Conservation (phyloP, 2,797 vertebrate genomes). For the Valencia hispanica region DNA sequence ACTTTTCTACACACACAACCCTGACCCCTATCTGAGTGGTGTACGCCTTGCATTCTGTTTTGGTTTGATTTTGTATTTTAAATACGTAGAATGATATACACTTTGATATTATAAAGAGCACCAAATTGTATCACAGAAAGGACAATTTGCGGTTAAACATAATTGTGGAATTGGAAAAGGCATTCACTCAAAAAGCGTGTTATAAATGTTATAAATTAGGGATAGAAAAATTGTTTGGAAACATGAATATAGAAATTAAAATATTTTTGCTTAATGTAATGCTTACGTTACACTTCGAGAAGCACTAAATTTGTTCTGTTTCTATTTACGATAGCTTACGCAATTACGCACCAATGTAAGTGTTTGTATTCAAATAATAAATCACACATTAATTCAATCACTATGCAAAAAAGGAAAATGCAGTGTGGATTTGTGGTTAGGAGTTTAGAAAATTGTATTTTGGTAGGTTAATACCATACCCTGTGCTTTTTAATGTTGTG, state of each 20-base stretch:
- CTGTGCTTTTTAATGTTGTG: neutral
- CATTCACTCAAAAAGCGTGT: neutral
- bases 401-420: neutral
- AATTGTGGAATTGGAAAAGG: neutral
- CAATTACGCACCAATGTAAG: slow-evolving; percentile 47
- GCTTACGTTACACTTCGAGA: neutral
- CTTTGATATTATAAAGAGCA: neutral
- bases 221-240: neutral
- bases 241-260: neutral
- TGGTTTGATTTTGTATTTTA: neutral
- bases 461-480: neutral
- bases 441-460: neutral
- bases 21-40: slow-evolving; percentile 50
- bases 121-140: too few relatives aligned
- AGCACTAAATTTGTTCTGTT: neutral
- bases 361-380: neutral
- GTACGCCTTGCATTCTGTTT: slow-evolving; percentile 44
- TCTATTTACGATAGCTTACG: neutral
- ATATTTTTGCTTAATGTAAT: neutral
- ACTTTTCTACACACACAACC: slow-evolving; percentile 42
- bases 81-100: neutral
- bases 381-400: neutral
- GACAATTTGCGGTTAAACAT: neutral
- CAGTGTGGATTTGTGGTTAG: neutral
- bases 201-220: neutral